Evolutionary conservation across 2,888 invertebrate species (phyloP).

Genomic region (Pammene fasciana): DNA sequence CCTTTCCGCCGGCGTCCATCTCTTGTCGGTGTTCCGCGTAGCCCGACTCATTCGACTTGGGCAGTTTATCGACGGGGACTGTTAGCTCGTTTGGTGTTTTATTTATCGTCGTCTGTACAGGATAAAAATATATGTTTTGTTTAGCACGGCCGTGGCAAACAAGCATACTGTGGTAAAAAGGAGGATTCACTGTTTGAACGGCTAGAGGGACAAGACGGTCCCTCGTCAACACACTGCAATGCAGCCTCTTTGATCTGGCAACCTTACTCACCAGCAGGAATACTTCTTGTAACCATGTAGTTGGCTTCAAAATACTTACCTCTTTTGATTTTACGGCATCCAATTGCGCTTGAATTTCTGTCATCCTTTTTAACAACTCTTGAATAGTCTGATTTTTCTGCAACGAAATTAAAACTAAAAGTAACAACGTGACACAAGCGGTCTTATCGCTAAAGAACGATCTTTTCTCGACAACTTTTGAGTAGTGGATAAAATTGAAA

Average conservation of each 20-base stretch:
- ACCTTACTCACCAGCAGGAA: no score
- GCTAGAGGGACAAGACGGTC: no score
- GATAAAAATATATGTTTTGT: not conserved
- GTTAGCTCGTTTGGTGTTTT: not conserved
- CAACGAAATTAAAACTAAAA: not conserved
- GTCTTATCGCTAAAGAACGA: no score
- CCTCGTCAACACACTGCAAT: no score
- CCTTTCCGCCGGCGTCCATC: constrained; percentile 51
- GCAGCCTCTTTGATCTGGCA: no score
- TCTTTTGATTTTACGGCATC: constrained; percentile 51
- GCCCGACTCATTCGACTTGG: constrained; percentile 64
- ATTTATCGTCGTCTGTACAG: not conserved
- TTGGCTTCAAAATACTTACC: constrained; percentile 50
- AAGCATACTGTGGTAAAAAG: not conserved
- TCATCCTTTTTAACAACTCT: constrained; percentile 55
- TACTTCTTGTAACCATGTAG: not conserved
- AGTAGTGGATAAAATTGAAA: no score
- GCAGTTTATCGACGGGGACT: constrained; percentile 36
- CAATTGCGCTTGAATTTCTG: constrained; percentile 60
- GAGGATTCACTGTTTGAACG: no score
- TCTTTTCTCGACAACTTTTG: no score
- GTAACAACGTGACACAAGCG: no score
- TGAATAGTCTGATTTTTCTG: constrained; percentile 50
- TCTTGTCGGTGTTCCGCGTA: constrained; percentile 57
- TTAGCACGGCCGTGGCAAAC: no score